phyloP scores from a whole-genome alignment of 1,140 invertebrate genomes.

The Drosophila pseudoobscura region DNA sequence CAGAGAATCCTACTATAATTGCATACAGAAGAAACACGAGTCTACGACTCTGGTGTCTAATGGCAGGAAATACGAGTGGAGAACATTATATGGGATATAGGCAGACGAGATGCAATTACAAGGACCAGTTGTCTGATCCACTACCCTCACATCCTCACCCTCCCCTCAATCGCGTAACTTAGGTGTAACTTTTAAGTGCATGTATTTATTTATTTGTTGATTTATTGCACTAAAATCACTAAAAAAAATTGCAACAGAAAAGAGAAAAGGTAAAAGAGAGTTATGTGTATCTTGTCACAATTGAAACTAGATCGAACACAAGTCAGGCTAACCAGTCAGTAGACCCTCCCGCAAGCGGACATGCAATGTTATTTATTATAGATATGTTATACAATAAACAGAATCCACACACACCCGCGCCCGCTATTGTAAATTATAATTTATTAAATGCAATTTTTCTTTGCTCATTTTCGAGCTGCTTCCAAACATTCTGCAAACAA shows the following conservation, averaged over 20 bases:
- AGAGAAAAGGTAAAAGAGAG: slow-evolving; percentile 2
- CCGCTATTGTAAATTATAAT: slow-evolving; percentile 49
- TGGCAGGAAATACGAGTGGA: slow-evolving; percentile 16
- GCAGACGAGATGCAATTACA: not conserved
- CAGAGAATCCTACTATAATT: slow-evolving; percentile 62
- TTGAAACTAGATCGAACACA: slow-evolving; percentile 27
- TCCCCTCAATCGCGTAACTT: slow-evolving; percentile 28
- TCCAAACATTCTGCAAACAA: slow-evolving; percentile 45
- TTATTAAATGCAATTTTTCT: slow-evolving; percentile 39
- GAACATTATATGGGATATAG: slow-evolving; percentile 19
- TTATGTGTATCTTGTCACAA: slow-evolving; percentile 53
- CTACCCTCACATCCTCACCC: slow-evolving; percentile 12
- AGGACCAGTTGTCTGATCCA: slow-evolving; percentile 1
- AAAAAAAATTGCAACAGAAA: slow-evolving; percentile 42
- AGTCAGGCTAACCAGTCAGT: slow-evolving; percentile 48
- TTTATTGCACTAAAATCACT: slow-evolving; percentile 70
- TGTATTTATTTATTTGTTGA: slow-evolving; percentile 80
- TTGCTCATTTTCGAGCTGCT: slow-evolving; percentile 35
- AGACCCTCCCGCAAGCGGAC: slow-evolving; percentile 23
- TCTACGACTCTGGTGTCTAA: slow-evolving; percentile 61
- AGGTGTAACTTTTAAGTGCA: slow-evolving; percentile 69
- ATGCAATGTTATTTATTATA: slow-evolving; percentile 70
- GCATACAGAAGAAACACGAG: slow-evolving; percentile 68
- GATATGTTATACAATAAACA: slow-evolving; percentile 52
- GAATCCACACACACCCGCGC: slow-evolving; percentile 18